Conservation (phyloP, 2,797 vertebrate genomes). For the Mormyrus proboscirostris region DNA sequence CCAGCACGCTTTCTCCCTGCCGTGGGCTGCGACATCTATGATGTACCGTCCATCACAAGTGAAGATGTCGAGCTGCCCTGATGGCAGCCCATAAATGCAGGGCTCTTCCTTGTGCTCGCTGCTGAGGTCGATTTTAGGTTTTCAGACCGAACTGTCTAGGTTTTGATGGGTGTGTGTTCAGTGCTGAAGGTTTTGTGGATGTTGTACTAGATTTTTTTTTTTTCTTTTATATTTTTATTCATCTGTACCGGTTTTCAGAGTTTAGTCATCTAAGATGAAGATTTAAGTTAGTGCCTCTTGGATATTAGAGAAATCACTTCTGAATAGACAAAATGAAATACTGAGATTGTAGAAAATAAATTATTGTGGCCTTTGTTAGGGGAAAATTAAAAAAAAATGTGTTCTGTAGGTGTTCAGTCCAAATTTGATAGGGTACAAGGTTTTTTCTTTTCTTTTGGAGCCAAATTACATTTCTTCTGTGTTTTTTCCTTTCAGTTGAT, state of each 20-base stretch:
- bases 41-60: not conserved
- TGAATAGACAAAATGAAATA: slow-evolving; percentile 10
- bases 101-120: not conserved
- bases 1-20: slow-evolving; percentile 14
- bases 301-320: slow-evolving; percentile 16
- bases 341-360: slow-evolving; percentile 21
- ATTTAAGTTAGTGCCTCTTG: slow-evolving; percentile 26
- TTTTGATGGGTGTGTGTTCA: slow-evolving; percentile 26
- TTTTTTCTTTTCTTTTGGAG: not conserved
- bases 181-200: slow-evolving; percentile 28
- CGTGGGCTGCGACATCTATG: not conserved
- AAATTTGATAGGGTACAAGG: slow-evolving; percentile 17
- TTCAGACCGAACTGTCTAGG: slow-evolving; percentile 19
- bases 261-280: slow-evolving; percentile 21
- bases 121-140: slow-evolving; percentile 8
- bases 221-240: slow-evolving; percentile 18
- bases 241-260: not conserved
- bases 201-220: slow-evolving; percentile 14
- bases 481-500: not conserved
- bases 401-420: slow-evolving; percentile 15
- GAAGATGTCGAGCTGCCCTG: not conserved
- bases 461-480: not conserved
- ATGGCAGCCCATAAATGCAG: not conserved
- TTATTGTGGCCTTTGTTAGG: slow-evolving; percentile 24
- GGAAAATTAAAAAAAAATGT: slow-evolving; percentile 3